These are phyloP conservation scores for Ectemnius lituratus DNA, from an alignment of 2,888 invertebrate genomes.

Conservation along the genomic window DNA sequence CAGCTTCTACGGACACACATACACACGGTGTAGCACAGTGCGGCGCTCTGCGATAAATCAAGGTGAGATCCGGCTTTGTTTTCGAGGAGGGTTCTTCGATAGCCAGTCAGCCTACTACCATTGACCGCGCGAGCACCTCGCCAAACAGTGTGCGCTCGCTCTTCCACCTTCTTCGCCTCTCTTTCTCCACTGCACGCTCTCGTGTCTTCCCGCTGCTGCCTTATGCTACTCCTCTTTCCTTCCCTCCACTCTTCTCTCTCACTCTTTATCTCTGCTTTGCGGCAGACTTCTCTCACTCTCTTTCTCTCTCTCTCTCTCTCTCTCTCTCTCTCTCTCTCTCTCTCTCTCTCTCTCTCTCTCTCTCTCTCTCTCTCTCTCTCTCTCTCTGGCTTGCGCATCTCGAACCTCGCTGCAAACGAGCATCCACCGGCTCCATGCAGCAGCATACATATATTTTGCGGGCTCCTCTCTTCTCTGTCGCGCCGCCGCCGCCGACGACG, in stretches of 20 bases:
- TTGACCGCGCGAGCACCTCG: conserved; percentile 55
- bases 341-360: conserved; percentile 19
- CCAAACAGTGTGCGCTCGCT: conserved; percentile 26
- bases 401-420: conserved; percentile 62
- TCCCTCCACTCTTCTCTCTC: conserved; percentile 5
- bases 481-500: conserved; percentile 25
- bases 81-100: conserved; percentile 62
- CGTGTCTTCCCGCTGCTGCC: conserved; percentile 1
- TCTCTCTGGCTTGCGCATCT: conserved; percentile 24
- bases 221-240: conserved; percentile 19
- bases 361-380: conserved; percentile 5
- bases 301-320: conserved; percentile 16
- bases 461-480: conserved; percentile 44
- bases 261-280: conserved; percentile 9
- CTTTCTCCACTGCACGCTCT: conserved; percentile 29
- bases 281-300: not conserved
- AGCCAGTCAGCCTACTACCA: conserved; percentile 49
- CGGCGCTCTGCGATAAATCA: conserved; percentile 63
- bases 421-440: conserved; percentile 52
- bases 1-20: conserved; percentile 18
- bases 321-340: conserved; percentile 11
- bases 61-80: conserved; percentile 67
- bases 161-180: conserved; percentile 24
- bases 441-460: conserved; percentile 58
- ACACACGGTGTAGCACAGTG: not conserved